These are phyloP conservation scores for Lagodon rhomboides DNA, from an alignment of 2,797 vertebrate species.

Conservation along the genomic window DNA sequence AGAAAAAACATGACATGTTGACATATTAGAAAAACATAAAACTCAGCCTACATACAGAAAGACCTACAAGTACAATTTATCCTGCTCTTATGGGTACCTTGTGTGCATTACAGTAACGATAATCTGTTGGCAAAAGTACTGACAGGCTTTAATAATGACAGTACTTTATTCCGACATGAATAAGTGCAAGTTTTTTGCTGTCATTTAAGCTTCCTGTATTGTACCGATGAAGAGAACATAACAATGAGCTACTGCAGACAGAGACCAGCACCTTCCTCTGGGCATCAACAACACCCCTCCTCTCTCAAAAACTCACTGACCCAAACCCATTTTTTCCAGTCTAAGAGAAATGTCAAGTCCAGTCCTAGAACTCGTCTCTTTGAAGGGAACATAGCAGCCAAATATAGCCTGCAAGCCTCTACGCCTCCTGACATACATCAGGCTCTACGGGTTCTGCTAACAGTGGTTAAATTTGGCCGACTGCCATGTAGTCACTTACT, in stretches of 20 bases:
- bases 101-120: slow-evolving; percentile 9
- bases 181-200: slow-evolving; percentile 38
- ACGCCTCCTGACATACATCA: slow-evolving; percentile 76
- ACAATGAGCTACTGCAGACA: slow-evolving; percentile 57
- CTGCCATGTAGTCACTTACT: slow-evolving; percentile 80
- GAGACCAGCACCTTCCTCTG: slow-evolving; percentile 71
- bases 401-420: slow-evolving; percentile 77
- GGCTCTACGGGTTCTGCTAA: slow-evolving; percentile 67
- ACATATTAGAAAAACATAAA: neutral
- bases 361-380: slow-evolving; percentile 77
- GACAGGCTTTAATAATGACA: slow-evolving; percentile 24
- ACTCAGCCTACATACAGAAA: neutral
- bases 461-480: slow-evolving; percentile 75
- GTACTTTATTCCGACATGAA: slow-evolving; percentile 29
- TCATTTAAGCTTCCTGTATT: slow-evolving; percentile 33
- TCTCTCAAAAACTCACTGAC: slow-evolving; percentile 76
- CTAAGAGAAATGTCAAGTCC: slow-evolving; percentile 81
- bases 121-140: slow-evolving; percentile 7
- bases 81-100: neutral
- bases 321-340: slow-evolving; percentile 80
- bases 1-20: neutral
- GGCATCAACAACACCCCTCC: slow-evolving; percentile 74
- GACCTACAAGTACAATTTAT: neutral
- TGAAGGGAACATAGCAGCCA: slow-evolving; percentile 79
- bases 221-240: slow-evolving; percentile 41